Evolutionary conservation across 2,797 vertebrate species (phyloP).

Genomic region (Hypotaenidia philippensis): DNA sequence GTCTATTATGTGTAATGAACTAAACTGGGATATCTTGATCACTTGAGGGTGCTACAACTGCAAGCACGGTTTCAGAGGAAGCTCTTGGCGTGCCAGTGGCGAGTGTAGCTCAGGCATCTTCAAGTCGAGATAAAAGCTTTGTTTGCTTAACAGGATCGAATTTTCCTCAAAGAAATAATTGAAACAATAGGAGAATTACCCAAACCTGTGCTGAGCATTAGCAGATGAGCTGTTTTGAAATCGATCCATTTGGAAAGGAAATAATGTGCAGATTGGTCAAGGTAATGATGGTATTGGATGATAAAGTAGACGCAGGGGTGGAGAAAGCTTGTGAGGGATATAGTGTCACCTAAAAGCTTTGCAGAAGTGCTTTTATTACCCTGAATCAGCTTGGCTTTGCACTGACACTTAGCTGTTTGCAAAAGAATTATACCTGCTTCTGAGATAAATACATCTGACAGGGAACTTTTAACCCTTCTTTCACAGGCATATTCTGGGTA

Average conservation of each 20-base stretch:
- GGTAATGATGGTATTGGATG: constrained; percentile 26
- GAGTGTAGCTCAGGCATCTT: background rate
- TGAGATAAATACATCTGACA: constrained; percentile 32
- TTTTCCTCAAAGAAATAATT: constrained; percentile 44
- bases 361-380: constrained; percentile 65
- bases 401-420: constrained; percentile 12
- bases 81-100: background rate
- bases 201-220: constrained; percentile 3
- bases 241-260: constrained; percentile 54
- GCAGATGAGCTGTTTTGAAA: constrained; percentile 51
- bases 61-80: constrained; percentile 1
- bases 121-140: constrained; percentile 7
- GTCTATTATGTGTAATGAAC: background rate
- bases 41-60: constrained; percentile 22
- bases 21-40: constrained; percentile 10
- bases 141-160: constrained; percentile 15
- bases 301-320: background rate
- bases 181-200: constrained; percentile 30
- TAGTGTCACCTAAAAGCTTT: constrained; percentile 39
- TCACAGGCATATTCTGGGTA: background rate
- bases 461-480: constrained; percentile 16
- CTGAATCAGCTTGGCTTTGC: constrained; percentile 55
- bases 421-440: constrained; percentile 47
- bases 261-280: constrained; percentile 39
- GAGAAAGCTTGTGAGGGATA: constrained; percentile 42